Evolutionary conservation across 2,888 invertebrate species (phyloP).

Genomic region (Halictus quadricinctus): DNA sequence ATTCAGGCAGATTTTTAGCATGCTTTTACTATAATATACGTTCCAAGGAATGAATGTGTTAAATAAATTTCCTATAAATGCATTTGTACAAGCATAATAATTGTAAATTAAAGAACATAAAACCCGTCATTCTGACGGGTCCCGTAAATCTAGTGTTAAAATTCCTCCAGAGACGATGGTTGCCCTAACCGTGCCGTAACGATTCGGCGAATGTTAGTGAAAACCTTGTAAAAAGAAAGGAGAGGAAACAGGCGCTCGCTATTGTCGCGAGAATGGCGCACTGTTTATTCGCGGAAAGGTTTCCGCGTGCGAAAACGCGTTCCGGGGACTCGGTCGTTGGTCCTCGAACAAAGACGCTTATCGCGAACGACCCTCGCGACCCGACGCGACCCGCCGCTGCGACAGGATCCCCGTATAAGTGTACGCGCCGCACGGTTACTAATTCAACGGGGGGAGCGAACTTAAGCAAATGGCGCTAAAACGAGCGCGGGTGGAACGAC

Average conservation of each 20-base stretch:
- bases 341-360: neutral
- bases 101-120: too few relatives aligned
- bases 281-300: neutral
- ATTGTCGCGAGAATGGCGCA: neutral
- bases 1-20: too few relatives aligned
- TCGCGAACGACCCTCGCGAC: neutral
- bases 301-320: neutral
- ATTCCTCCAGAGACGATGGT: too few relatives aligned
- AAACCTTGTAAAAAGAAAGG: too few relatives aligned
- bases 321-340: neutral
- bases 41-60: too few relatives aligned
- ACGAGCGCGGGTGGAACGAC: neutral
- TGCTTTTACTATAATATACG: too few relatives aligned
- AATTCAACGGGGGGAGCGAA: slow-evolving; percentile 22
- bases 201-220: too few relatives aligned
- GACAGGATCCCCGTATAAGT: neutral
- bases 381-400: neutral
- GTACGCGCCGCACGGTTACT: neutral
- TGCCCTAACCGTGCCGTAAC: too few relatives aligned
- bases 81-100: too few relatives aligned
- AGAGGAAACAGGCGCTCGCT: neutral
- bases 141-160: too few relatives aligned
- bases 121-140: too few relatives aligned
- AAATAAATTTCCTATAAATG: too few relatives aligned
- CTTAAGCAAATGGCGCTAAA: slow-evolving; percentile 18